A percentile compares a stretch with the other conserved stretches of the same genome.
These are phyloP conservation scores for Phortica magna DNA, from an alignment of 2,888 invertebrate genomes.

Conservation along the genomic window DNA sequence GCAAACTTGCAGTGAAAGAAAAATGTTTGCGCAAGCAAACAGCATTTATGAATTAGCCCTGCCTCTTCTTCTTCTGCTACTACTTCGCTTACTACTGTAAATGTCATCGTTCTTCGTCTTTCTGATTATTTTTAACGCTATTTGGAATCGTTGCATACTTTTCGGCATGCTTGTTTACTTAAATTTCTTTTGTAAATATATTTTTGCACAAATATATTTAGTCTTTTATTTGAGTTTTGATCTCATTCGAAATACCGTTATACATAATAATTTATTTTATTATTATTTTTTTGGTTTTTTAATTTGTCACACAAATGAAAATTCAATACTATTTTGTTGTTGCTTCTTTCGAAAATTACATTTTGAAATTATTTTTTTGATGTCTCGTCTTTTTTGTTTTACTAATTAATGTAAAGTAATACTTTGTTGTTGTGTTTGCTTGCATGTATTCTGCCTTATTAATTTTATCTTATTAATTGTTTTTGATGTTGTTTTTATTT, in stretches of 20 bases:
- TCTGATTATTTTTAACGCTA: constrained; percentile 51
- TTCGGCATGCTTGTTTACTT: constrained; percentile 36
- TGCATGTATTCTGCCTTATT: constrained; percentile 53
- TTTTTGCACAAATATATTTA: constrained; percentile 26
- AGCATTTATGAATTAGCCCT: no score
- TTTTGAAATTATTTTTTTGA: constrained; percentile 44
- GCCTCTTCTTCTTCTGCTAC: no score
- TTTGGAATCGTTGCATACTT: constrained; percentile 55
- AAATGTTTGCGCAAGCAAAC: no score
- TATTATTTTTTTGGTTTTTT: not conserved
- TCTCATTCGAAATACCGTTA: not conserved
- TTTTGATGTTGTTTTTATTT: constrained; percentile 61
- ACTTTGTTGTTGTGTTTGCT: constrained; percentile 43
- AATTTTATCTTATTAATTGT: constrained; percentile 53
- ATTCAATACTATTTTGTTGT: constrained; percentile 45
- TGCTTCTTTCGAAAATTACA: constrained; percentile 51
- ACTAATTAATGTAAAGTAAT: constrained; percentile 42
- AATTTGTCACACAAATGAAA: constrained; percentile 37
- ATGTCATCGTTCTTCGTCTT: not conserved
- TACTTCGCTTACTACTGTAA: no score
- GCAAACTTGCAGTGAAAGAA: no score
- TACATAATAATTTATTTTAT: not conserved
- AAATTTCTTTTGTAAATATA: constrained; percentile 29
- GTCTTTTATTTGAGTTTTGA: constrained; percentile 18
- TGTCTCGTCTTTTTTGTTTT: constrained; percentile 33